Conservation (phyloP, 2,888 invertebrate genomes). For the Meteorus colon region DNA sequence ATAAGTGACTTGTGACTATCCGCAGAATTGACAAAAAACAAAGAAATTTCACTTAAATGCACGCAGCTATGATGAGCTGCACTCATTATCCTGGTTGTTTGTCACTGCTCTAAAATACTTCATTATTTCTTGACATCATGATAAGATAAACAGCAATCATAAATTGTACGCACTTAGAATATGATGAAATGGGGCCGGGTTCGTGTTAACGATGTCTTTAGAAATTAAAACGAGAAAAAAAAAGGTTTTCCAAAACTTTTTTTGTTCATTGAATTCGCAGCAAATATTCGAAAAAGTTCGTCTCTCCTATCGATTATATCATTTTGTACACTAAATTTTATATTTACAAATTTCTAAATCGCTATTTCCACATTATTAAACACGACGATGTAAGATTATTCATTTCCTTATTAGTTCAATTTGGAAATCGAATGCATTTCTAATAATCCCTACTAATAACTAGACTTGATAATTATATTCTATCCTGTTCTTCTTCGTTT, state of each 20-base stretch:
- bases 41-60: background rate
- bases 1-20: background rate
- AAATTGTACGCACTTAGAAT: background rate
- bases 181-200: background rate
- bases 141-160: background rate
- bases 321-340: slow-evolving; percentile 14
- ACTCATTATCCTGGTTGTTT: background rate
- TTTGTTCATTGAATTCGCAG: background rate
- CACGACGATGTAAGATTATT: background rate
- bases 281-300: background rate
- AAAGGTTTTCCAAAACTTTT: background rate
- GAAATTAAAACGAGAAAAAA: background rate
- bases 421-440: background rate
- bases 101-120: background rate
- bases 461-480: background rate
- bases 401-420: background rate
- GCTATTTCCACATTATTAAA: slow-evolving; percentile 6
- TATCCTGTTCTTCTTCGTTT: background rate
- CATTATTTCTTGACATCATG: background rate
- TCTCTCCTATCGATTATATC: background rate
- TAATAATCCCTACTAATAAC: slow-evolving; percentile 3
- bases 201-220: background rate
- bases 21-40: background rate
- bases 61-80: background rate
- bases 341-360: slow-evolving; percentile 22